A percentile compares a stretch with the other conserved stretches of the same genome.
phyloP scores from a whole-genome alignment of 2,113 vertebrate species.

The Riparia riparia region DNA sequence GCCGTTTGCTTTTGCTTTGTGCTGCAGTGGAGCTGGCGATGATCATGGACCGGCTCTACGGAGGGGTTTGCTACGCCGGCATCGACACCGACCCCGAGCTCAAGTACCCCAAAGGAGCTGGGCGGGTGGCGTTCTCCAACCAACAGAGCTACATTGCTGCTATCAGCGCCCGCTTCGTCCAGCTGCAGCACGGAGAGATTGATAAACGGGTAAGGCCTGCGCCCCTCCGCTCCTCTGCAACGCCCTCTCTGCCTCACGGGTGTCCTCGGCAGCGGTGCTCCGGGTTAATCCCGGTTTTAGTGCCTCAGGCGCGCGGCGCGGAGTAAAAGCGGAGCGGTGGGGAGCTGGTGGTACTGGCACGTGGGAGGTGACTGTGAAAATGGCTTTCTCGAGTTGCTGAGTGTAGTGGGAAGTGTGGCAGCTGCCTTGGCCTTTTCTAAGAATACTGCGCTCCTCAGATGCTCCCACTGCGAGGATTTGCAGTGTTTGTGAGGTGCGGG shows the following conservation, averaged over 20 bases:
- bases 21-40: constrained; percentile 94
- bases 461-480: constrained; percentile 6
- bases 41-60: constrained; percentile 99
- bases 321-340: not conserved
- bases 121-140: constrained; percentile 98
- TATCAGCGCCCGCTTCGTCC: constrained; percentile 99
- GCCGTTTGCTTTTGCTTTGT: constrained; percentile 16
- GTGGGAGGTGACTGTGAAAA: constrained; percentile 49
- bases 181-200: constrained; percentile 99
- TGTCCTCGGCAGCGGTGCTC: not conserved
- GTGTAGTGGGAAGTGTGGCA: constrained; percentile 23
- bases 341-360: constrained; percentile 1
- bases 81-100: constrained; percentile 99
- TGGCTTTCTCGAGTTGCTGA: not conserved
- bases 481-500: not conserved
- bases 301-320: not conserved
- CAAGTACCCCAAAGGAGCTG: constrained; percentile 98
- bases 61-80: constrained; percentile 98
- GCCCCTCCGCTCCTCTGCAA: not conserved
- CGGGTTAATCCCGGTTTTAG: not conserved
- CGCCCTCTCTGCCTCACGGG: not conserved
- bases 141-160: constrained; percentile 99
- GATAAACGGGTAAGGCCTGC: constrained; percentile 95
- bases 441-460: not conserved
- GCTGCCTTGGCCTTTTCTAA: constrained; percentile 45